A percentile compares a stretch with the other conserved stretches of the same genome.
phyloP scores from a whole-genome alignment of 2,888 invertebrate genomes.

The Drosophila glabriapex region DNA sequence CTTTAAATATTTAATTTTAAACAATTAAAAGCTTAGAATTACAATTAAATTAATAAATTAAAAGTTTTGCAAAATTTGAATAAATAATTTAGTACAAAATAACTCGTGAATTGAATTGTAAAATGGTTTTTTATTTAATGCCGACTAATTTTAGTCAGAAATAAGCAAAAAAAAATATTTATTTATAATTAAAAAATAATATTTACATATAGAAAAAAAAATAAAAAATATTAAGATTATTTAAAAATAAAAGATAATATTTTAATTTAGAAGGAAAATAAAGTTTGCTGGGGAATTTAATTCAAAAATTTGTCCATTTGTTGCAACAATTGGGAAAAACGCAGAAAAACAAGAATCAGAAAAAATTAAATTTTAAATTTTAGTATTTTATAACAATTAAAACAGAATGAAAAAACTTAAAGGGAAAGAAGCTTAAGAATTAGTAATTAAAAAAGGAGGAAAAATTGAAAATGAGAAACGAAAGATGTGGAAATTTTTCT shows the following conservation, averaged over 20 bases:
- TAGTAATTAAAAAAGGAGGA: background rate
- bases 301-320: background rate
- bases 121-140: background rate
- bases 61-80: background rate
- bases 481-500: no score
- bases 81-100: background rate
- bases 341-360: background rate
- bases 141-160: background rate
- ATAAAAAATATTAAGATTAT: background rate
- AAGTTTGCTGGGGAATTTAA: no score
- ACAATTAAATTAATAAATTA: no score
- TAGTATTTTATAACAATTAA: background rate
- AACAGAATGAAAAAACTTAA: background rate
- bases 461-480: background rate
- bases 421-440: background rate
- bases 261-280: background rate
- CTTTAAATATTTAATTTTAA: background rate
- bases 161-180: background rate
- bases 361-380: background rate
- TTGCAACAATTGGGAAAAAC: background rate
- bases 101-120: accelerated
- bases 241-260: background rate
- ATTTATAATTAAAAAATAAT: background rate
- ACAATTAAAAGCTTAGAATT: no score
- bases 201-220: background rate